phyloP scores from a whole-genome alignment of 2,113 vertebrate genomes.

The Crotophaga sulcirostris region DNA sequence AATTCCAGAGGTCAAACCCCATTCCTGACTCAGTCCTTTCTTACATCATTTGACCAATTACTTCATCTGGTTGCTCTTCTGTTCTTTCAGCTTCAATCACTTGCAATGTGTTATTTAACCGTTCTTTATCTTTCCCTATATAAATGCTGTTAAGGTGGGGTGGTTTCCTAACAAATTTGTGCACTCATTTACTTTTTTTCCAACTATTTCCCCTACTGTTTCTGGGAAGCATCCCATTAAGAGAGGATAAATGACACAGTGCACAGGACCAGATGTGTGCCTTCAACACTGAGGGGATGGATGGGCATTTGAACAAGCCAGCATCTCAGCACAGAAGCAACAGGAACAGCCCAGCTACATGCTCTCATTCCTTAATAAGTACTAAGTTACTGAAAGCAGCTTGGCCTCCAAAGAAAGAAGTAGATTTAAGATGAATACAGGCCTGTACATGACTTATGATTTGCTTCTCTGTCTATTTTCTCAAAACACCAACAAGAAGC shows the following conservation, averaged over 20 bases:
- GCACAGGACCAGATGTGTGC: background rate
- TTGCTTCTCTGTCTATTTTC: background rate
- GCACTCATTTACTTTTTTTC: background rate
- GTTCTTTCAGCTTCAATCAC: background rate
- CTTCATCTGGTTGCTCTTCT: background rate
- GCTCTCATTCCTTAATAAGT: background rate
- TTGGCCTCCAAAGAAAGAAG: background rate
- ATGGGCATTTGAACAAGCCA: background rate
- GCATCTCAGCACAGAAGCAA: background rate
- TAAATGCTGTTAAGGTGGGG: background rate
- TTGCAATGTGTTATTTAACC: background rate
- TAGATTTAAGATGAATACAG: background rate
- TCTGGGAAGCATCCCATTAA: background rate
- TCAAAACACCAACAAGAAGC: background rate
- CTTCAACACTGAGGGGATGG: background rate
- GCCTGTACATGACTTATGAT: background rate
- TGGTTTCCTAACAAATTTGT: background rate
- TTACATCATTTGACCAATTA: background rate
- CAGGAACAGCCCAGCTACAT: background rate
- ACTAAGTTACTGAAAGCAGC: background rate
- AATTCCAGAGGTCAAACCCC: background rate
- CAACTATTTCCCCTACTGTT: background rate
- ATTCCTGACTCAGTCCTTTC: background rate
- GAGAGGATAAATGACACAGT: background rate
- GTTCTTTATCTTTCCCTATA: background rate